Evolutionary conservation across 2,888 invertebrate species (phyloP).

Genomic region (Nymphalis polychloros): DNA sequence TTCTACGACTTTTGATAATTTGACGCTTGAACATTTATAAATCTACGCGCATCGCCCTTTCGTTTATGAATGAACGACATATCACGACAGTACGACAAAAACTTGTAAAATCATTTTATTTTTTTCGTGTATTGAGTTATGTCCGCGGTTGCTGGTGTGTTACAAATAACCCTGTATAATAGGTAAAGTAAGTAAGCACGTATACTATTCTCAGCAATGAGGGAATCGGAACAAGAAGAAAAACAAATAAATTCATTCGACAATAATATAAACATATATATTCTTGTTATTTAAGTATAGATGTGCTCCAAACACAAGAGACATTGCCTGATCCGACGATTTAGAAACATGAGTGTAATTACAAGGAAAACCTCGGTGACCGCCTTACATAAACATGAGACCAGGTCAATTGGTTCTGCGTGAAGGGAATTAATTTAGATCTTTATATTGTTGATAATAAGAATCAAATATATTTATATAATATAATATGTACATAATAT

Average conservation of each 20-base stretch:
- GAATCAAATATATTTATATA: background rate
- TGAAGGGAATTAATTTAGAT: background rate
- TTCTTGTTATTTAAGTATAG: background rate
- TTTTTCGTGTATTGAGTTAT: too few species aligned
- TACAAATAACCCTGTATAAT: too few species aligned
- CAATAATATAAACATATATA: background rate
- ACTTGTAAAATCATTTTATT: too few species aligned
- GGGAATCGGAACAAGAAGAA: background rate
- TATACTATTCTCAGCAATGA: background rate
- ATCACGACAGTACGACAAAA: too few species aligned
- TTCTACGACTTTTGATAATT: too few species aligned
- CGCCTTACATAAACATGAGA: slow-evolving; percentile 5
- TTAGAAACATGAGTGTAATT: slow-evolving; percentile 8
- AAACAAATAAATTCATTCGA: background rate
- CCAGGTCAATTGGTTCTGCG: background rate
- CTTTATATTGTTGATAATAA: background rate
- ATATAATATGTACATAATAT: background rate
- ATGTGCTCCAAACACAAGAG: background rate
- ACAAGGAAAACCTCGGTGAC: slow-evolving; percentile 3
- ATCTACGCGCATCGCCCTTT: too few species aligned
- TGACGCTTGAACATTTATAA: too few species aligned
- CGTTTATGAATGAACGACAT: too few species aligned
- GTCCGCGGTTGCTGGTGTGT: too few species aligned
- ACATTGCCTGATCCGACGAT: slow-evolving; percentile 9
- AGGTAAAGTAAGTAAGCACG: background rate